Percentiles rank a stretch among this genome's conserved stretches.
phyloP scores from a whole-genome alignment of 2,888 invertebrate genomes.

The Pediacus dermestoides region DNA sequence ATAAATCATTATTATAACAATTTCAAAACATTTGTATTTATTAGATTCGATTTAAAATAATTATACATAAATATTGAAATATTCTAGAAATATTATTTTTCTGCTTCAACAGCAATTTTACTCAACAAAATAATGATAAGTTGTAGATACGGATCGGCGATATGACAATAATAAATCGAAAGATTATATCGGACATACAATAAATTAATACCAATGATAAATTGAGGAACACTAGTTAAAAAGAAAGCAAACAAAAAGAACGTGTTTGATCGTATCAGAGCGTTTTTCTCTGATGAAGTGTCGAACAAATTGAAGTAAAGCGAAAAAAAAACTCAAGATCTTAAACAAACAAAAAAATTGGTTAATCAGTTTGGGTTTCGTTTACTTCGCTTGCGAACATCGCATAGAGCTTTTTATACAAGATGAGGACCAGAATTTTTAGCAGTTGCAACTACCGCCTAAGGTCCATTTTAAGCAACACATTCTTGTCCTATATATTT shows the following conservation, averaged over 20 bases:
- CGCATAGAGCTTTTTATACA: slow-evolving; percentile 10
- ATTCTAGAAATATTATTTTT: too few relatives aligned
- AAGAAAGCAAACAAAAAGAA: slow-evolving; percentile 6
- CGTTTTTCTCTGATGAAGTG: slow-evolving; percentile 21
- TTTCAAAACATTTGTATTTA: too few relatives aligned
- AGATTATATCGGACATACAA: slow-evolving; percentile 23
- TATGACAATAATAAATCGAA: slow-evolving; percentile 19
- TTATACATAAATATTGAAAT: too few relatives aligned
- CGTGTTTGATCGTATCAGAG: slow-evolving; percentile 15
- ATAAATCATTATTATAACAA: too few relatives aligned
- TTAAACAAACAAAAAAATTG: slow-evolving; percentile 22
- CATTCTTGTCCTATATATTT: slow-evolving; percentile 1
- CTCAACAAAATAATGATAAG: slow-evolving; percentile 2
- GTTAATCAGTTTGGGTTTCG: slow-evolving; percentile 27
- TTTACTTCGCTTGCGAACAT: slow-evolving; percentile 13
- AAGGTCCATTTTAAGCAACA: background rate
- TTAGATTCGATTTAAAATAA: too few relatives aligned
- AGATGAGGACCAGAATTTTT: slow-evolving; percentile 20
- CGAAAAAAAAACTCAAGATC: slow-evolving; percentile 15
- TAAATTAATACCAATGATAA: slow-evolving; percentile 21
- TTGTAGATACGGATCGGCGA: slow-evolving; percentile 1
- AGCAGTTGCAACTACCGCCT: slow-evolving; percentile 5
- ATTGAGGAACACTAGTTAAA: slow-evolving; percentile 13
- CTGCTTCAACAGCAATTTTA: too few relatives aligned
- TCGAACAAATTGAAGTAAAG: slow-evolving; percentile 24